phyloP scores from a whole-genome alignment of 2,113 vertebrate species.

The Xenotilapia caudafasciata region DNA sequence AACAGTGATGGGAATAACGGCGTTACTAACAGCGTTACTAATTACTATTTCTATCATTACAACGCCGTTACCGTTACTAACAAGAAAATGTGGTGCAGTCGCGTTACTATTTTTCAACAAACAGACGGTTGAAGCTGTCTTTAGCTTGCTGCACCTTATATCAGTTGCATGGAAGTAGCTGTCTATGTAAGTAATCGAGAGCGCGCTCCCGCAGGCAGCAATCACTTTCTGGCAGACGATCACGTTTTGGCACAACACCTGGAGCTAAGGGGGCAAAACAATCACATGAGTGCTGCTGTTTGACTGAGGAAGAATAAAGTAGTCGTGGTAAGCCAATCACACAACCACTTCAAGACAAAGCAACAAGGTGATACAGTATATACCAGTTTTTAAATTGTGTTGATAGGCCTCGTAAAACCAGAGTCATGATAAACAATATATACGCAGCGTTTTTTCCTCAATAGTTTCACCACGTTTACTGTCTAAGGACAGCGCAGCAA shows the following conservation, averaged over 20 bases:
- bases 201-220: accelerated
- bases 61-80: accelerated
- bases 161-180: background rate
- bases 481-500: background rate
- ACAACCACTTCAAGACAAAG: background rate
- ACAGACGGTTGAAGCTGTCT: background rate
- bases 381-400: accelerated
- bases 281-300: background rate
- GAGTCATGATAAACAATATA: background rate
- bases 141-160: background rate
- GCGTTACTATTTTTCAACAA: background rate
- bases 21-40: background rate
- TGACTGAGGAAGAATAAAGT: background rate
- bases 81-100: background rate
- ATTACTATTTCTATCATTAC: background rate
- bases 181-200: background rate
- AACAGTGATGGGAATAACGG: background rate
- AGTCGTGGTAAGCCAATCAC: background rate
- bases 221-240: background rate
- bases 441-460: accelerated
- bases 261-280: background rate
- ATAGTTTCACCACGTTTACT: accelerated
- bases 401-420: background rate
- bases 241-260: background rate
- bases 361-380: background rate